These are phyloP conservation scores for Synergus gifuensis DNA, from an alignment of 2,888 invertebrate species.

Conservation along the genomic window DNA sequence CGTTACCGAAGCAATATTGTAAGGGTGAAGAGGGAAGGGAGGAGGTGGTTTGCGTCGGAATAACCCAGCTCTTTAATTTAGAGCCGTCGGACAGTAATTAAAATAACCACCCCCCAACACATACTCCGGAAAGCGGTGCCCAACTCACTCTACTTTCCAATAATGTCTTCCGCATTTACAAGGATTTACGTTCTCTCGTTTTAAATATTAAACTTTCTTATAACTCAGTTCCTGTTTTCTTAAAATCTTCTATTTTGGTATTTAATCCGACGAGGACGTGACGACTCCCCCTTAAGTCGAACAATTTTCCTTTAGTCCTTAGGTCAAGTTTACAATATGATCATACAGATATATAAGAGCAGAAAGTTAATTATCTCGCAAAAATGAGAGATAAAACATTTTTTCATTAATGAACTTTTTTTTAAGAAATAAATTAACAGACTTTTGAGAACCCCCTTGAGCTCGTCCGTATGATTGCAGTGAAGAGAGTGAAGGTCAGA, in stretches of 20 bases:
- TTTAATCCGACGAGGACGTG: too few relatives aligned
- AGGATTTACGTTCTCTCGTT: not conserved
- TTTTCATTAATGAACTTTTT: not conserved
- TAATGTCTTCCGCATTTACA: not conserved
- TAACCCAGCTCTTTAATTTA: conserved; percentile 77
- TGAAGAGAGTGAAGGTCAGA: conserved; percentile 62
- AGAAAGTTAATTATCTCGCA: too few relatives aligned
- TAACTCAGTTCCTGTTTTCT: too few relatives aligned
- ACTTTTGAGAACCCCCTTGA: conserved; percentile 62
- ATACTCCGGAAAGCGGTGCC: conserved; percentile 72
- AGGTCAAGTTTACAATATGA: too few relatives aligned
- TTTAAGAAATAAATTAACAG: not conserved
- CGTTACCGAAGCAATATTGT: conserved; percentile 66
- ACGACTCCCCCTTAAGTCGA: too few relatives aligned
- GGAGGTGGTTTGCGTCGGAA: conserved; percentile 68
- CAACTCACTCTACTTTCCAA: conserved; percentile 58
- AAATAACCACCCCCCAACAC: conserved; percentile 75
- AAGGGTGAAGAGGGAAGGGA: conserved; percentile 54
- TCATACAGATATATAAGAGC: too few relatives aligned
- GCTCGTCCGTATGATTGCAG: conserved; percentile 64
- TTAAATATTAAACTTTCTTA: too few relatives aligned
- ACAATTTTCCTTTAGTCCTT: too few relatives aligned
- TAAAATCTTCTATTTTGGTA: too few relatives aligned
- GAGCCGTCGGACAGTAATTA: conserved; percentile 77
- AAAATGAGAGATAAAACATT: too few relatives aligned